Conservation (phyloP, 2,888 invertebrate genomes). For the Callimorpha dominula region DNA sequence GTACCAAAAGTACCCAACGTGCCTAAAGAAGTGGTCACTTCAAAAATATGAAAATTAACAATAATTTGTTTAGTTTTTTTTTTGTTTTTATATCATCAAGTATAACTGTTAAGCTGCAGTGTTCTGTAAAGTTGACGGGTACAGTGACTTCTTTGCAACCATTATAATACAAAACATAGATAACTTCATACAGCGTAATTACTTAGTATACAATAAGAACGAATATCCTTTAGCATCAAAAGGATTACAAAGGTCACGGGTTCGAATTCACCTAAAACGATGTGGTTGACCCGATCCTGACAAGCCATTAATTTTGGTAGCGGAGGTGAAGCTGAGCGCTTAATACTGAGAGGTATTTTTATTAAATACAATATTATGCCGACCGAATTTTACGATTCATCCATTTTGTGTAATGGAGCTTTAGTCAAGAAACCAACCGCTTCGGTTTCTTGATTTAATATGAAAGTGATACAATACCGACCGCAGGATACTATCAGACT, state of each 20-base stretch:
- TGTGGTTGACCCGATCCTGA: slow-evolving; percentile 15
- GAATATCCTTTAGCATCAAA: neutral
- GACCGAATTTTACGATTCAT: neutral
- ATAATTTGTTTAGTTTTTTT: neutral
- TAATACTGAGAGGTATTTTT: neutral
- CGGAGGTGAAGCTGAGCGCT: neutral
- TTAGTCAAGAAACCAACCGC: neutral
- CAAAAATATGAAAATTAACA: neutral
- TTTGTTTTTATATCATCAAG: neutral
- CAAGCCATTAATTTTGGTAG: slow-evolving; percentile 7
- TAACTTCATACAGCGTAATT: neutral
- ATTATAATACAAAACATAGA: neutral
- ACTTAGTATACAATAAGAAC: neutral
- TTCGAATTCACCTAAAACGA: slow-evolving; percentile 9
- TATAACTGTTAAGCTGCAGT: neutral
- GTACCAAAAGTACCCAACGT: too few species aligned
- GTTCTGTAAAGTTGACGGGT: neutral
- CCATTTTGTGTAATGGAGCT: neutral
- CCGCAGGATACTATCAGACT: neutral
- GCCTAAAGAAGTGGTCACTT: too few species aligned
- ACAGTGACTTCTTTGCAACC: too few species aligned
- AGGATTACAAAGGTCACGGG: slow-evolving; percentile 9
- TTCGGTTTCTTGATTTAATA: neutral
- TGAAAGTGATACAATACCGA: neutral
- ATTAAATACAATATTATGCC: neutral